Conservation (phyloP, 2,113 vertebrate species). For the Recurvirostra avosetta region DNA sequence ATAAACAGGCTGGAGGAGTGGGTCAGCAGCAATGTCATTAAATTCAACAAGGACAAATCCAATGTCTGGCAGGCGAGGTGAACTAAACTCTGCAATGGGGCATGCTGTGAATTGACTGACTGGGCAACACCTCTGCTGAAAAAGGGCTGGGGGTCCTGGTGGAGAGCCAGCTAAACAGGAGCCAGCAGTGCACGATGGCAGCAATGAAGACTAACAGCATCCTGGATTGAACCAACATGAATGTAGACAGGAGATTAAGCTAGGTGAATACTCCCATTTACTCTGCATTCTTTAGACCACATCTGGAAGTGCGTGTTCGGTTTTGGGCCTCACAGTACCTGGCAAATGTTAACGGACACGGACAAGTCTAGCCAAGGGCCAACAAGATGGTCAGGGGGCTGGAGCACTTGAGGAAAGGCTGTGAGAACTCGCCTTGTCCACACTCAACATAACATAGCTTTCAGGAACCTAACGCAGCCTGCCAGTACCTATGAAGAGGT, state of each 20-base stretch:
- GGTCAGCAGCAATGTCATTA: background rate
- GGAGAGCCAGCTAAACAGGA: background rate
- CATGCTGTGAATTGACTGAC: background rate
- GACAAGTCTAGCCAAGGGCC: background rate
- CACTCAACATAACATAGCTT: background rate
- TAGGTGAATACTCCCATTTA: background rate
- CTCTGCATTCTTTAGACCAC: background rate
- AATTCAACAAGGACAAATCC: background rate
- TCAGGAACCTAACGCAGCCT: background rate
- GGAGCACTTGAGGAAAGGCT: background rate
- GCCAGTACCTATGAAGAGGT: background rate
- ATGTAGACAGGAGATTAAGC: background rate
- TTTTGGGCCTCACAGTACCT: background rate
- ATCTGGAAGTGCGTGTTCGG: background rate
- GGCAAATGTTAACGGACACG: background rate
- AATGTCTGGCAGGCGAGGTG: background rate
- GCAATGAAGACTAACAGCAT: background rate
- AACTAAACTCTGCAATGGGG: background rate
- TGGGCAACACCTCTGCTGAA: background rate
- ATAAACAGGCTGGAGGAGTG: background rate
- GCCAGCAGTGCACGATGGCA: background rate
- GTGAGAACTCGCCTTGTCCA: background rate
- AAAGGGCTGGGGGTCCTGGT: background rate
- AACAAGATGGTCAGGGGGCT: background rate
- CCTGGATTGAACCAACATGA: background rate